Percentiles rank a stretch among this genome's conserved stretches.
phyloP scores from a whole-genome alignment of 2,888 invertebrate species.

The Meteorus colon region DNA sequence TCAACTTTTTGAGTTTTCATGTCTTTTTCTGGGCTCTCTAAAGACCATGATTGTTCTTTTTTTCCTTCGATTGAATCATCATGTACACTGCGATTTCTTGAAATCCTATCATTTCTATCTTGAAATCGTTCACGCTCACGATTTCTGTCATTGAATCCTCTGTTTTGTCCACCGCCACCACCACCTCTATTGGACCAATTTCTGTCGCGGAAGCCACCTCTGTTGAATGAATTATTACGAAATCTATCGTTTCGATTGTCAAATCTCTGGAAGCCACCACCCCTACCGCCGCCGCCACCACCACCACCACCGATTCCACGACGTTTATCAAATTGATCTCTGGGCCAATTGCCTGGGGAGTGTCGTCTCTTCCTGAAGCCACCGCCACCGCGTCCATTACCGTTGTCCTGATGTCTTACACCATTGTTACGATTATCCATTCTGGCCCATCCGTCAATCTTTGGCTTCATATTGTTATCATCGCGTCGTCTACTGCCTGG shows the following conservation, averaged over 20 bases:
- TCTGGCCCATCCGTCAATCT: conserved; percentile 17
- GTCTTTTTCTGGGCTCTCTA: conserved; percentile 23
- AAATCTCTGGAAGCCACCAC: conserved; percentile 40
- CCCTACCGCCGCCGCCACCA: conserved; percentile 29
- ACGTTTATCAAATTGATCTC: conserved; percentile 39
- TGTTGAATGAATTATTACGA: conserved; percentile 50
- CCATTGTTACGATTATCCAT: conserved; percentile 38
- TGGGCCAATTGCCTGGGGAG: conserved; percentile 37
- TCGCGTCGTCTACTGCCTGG: conserved; percentile 31
- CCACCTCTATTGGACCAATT: conserved; percentile 45
- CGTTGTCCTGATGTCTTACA: conserved; percentile 32
- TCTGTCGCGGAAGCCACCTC: conserved; percentile 49
- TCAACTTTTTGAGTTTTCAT: conserved; percentile 21
- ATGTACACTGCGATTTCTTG: conserved; percentile 37
- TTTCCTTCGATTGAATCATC: conserved; percentile 46
- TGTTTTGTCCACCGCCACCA: conserved; percentile 45
- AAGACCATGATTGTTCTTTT: conserved; percentile 33
- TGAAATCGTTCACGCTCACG: conserved; percentile 46
- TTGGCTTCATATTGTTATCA: conserved; percentile 17
- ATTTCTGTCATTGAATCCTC: conserved; percentile 48
- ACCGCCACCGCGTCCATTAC: conserved; percentile 30
- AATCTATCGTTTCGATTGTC: conserved; percentile 52
- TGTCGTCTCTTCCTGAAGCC: conserved; percentile 31
- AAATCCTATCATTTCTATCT: conserved; percentile 38
- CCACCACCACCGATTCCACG: conserved; percentile 35